Percentiles rank a stretch among this genome's conserved stretches.
Evolutionary conservation across 2,113 vertebrate genomes (phyloP).

Genomic region (Indri indri): DNA sequence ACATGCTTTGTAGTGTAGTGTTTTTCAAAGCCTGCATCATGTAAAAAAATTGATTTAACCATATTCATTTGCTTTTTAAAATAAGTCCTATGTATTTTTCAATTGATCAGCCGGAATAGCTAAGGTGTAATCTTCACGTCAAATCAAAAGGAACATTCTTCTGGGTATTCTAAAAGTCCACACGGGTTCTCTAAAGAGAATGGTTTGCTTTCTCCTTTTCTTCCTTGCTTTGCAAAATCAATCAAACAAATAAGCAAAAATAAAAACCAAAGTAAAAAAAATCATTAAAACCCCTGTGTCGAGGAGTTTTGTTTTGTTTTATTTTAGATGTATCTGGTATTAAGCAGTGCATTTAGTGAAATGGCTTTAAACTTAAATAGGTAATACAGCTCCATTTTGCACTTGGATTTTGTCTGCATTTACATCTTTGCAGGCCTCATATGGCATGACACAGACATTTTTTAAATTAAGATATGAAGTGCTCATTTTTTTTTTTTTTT

Average conservation of each 20-base stretch:
- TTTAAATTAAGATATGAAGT: constrained; percentile 80
- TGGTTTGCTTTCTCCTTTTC: background rate
- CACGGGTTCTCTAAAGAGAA: background rate
- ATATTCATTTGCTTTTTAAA: constrained; percentile 47
- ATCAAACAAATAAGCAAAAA: background rate
- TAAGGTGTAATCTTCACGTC: constrained; percentile 2
- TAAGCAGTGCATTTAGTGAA: constrained; percentile 50
- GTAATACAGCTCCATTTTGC: background rate
- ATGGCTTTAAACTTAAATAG: background rate
- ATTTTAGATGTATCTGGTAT: background rate
- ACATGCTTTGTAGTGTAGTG: background rate
- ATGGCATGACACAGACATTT: constrained; percentile 61
- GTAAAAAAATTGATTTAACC: background rate
- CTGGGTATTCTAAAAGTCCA: constrained; percentile 38
- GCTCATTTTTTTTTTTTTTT: constrained; percentile 20
- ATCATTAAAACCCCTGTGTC: background rate
- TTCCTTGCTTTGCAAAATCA: constrained; percentile 13
- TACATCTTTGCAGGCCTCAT: constrained; percentile 32
- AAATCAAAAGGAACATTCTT: constrained; percentile 61
- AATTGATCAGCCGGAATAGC: constrained; percentile 12
- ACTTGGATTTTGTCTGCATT: constrained; percentile 25
- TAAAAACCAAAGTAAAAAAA: constrained; percentile 48
- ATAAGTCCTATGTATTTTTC: background rate
- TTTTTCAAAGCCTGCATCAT: background rate
- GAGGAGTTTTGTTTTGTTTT: background rate